Evolutionary conservation across 2,888 invertebrate genomes (phyloP), one percentile per base, ranked within the genome.

Genomic region (Heliconius charithonia): DNA sequence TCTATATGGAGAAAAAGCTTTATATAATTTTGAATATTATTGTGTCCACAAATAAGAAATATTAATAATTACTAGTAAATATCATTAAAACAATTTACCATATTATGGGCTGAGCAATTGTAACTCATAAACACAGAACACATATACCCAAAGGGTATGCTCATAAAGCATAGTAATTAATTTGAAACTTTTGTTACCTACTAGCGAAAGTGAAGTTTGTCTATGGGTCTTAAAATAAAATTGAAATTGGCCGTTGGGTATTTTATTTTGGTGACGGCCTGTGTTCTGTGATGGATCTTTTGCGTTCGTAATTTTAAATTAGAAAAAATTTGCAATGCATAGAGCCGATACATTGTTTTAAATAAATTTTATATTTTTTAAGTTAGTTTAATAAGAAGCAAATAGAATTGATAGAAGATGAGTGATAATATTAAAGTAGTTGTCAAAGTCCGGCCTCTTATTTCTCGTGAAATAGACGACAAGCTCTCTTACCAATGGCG

Each of bases 351-450:
- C n/a, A 4, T 62, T 80, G 25, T 63, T 29, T 78, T 76, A 59
- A 78, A 80, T 41, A 74, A 74, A 62, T 62, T 29, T 74, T 56
- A 67, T 29, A 56, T 77, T 29, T 51, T 74, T 22, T 75, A 72
- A n/a, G 66, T 37, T 29, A 72, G 56, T 25, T 59, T 32, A 32
- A 29, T 69, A 72, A 85, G 85, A 81, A 83, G 76, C 75, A 10
- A 67, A 62, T 67, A 62, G 25, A 45, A 19, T 22, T 81, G 78
- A 78, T 51, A 19, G 51, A 91, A 91, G 86, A 96, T 96, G 96
- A 95, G 96, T 86, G 95, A 96, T 87, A 97, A 96, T 87, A 97
- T 97, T 75, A 96, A 97, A 95, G 97, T 97, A 76, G 97, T 97
- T 79, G 96, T 97, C 80, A 97, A 97, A 94, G 95, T 97, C 82